A percentile compares a stretch with the other conserved stretches of the same genome.
Evolutionary conservation across 2,113 vertebrate species (phyloP).

Genomic region (Onychostruthus taczanowskii): DNA sequence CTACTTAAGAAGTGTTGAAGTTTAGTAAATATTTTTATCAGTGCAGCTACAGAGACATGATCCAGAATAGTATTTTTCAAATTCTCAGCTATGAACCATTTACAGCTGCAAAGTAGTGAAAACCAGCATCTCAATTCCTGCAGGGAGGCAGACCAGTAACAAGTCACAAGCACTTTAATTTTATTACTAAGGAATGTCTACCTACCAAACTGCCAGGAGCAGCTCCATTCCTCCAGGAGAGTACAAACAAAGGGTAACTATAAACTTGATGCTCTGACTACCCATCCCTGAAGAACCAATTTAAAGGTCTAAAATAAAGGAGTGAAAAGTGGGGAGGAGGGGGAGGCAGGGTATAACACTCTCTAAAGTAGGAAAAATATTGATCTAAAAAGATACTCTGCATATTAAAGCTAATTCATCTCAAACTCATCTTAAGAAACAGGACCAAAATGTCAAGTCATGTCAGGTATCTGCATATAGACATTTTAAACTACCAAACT

Average conservation of each 20-base stretch:
- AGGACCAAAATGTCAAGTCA: not conserved
- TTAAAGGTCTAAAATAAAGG: not conserved
- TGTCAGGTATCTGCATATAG: not conserved
- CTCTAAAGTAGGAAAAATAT: not conserved
- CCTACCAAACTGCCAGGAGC: not conserved
- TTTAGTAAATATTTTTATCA: not conserved
- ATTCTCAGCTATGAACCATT: not conserved
- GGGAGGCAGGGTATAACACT: fast-evolving
- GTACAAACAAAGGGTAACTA: not conserved
- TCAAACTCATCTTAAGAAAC: not conserved
- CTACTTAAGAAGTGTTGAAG: not conserved
- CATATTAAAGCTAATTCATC: not conserved
- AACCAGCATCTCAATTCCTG: not conserved
- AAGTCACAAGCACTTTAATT: not conserved
- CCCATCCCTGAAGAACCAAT: not conserved
- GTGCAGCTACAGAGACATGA: not conserved
- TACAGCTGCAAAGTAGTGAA: not conserved
- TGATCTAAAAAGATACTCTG: not conserved
- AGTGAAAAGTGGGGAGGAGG: not conserved
- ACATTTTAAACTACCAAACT: not conserved
- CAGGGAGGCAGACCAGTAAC: not conserved
- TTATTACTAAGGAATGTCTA: not conserved
- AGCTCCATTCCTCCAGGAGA: not conserved
- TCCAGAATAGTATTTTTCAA: not conserved
- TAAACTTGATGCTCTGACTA: not conserved